A percentile compares a stretch with the other conserved stretches of the same genome.
These are phyloP conservation scores for Heptranchias perlo DNA, from an alignment of 2,113 vertebrate genomes.

Conservation along the genomic window DNA sequence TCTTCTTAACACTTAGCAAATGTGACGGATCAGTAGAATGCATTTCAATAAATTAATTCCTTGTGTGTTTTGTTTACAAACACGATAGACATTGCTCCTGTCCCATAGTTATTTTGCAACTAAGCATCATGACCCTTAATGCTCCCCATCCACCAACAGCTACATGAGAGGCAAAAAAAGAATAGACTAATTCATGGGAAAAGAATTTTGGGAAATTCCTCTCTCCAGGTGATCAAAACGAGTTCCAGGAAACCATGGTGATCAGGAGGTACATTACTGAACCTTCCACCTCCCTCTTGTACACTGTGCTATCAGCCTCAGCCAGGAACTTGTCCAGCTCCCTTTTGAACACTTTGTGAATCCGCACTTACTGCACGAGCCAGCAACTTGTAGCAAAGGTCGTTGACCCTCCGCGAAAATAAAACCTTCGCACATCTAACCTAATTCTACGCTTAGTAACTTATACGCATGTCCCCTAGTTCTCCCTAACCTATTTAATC, in stretches of 20 bases:
- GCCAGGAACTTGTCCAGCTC: too few species aligned
- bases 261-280: background rate
- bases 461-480: too few species aligned
- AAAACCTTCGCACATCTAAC: too few species aligned
- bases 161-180: background rate
- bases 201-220: background rate
- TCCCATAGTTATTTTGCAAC: background rate
- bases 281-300: background rate
- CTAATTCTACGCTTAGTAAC: too few species aligned
- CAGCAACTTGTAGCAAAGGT: too few species aligned
- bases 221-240: background rate
- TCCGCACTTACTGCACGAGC: too few species aligned
- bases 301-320: background rate
- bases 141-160: background rate
- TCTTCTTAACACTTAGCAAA: background rate
- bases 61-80: background rate
- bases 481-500: too few species aligned
- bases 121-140: background rate
- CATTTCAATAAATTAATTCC: background rate
- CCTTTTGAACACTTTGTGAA: too few species aligned
- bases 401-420: too few species aligned
- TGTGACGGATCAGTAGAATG: background rate
- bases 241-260: too few species aligned
- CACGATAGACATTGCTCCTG: background rate
- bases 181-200: background rate